phyloP scores from a whole-genome alignment of 1,140 invertebrate genomes.

The Lerema accius region DNA sequence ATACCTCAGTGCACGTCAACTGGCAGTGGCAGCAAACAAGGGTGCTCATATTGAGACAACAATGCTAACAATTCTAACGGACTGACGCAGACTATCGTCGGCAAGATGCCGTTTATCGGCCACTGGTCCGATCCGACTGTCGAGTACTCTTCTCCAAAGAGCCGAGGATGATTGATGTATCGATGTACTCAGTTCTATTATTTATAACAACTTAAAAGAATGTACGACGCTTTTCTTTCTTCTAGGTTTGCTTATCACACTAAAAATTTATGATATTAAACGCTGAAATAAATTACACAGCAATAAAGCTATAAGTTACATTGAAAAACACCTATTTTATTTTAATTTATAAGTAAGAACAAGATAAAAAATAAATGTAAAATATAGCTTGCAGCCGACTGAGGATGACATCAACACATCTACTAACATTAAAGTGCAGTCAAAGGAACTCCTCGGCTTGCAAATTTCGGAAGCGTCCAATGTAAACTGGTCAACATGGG shows the following conservation, averaged over 20 bases:
- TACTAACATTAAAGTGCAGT: no score
- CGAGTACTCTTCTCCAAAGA: constrained; percentile 6
- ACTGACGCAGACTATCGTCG: neutral
- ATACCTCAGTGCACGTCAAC: constrained; percentile 32
- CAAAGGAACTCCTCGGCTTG: neutral
- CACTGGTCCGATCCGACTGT: neutral
- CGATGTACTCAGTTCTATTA: constrained; percentile 1
- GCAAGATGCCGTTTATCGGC: neutral
- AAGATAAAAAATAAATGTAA: no score
- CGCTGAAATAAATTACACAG: no score
- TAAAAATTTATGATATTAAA: no score
- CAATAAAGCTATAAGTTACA: no score
- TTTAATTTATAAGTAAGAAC: no score
- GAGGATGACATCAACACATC: no score
- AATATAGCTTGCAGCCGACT: no score
- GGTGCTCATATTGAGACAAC: constrained; percentile 22
- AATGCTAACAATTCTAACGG: constrained; percentile 19
- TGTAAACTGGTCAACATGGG: constrained; percentile 32
- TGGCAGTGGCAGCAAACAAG: constrained; percentile 34
- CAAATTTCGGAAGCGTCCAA: neutral
- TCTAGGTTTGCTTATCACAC: no score
- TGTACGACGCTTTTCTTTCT: no score
- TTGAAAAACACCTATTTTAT: no score
- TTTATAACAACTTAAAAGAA: no score
- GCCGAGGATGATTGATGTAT: constrained; percentile 15